Base-by-base conservation (phyloP, 1,140 invertebrate species). In the Caerostris extrusa region DNA sequence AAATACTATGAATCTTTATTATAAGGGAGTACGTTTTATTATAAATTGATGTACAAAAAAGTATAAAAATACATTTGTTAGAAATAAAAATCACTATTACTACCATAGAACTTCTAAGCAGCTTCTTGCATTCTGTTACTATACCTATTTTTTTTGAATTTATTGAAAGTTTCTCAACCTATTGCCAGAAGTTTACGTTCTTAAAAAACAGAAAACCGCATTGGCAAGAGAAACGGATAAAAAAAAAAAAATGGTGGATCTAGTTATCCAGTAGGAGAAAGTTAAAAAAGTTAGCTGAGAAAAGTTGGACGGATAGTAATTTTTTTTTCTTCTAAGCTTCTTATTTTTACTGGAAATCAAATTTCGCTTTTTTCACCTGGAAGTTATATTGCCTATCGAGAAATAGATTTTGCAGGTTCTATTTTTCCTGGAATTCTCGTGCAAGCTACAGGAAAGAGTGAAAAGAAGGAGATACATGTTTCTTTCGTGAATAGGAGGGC, bases 311-410 rank as follows among this genome's bases (percentile, higher is more conserved):
- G 7, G 34, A 77, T 19, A 77, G 50, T 34, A 34, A 12, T 50
- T 77, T 77, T 77, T 77, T 64, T 14, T 57, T 5, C 55, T 81
- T 34, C 85, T 7, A 64, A 34, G 10, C 34, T 87, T 60, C 90
- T 91, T 91, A 81, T 91, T 91, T 91, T 91, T 91, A 91, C 90
- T 91, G 10, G 90, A 91, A 91, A 91, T 91, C 90, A 71, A 91
- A 91, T 91, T 91, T 81, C 90, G 90, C 77, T 91, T 91, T 91
- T 91, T 90, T 81, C 77, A 82, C 77, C 90, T 91, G 56, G 71
- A 60, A 91, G 90, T 71, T 91, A 91, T 91, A 91, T 91, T 91
- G 90, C 90, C 90, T 81, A 91, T 91, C 90, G 90, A 91, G 77
- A 90, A 90, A 90, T 90, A 90, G 19, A 91, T 91, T 91, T 91